phyloP scores from a whole-genome alignment of 2,888 invertebrate species.

The Leptopilina drosophilae region DNA sequence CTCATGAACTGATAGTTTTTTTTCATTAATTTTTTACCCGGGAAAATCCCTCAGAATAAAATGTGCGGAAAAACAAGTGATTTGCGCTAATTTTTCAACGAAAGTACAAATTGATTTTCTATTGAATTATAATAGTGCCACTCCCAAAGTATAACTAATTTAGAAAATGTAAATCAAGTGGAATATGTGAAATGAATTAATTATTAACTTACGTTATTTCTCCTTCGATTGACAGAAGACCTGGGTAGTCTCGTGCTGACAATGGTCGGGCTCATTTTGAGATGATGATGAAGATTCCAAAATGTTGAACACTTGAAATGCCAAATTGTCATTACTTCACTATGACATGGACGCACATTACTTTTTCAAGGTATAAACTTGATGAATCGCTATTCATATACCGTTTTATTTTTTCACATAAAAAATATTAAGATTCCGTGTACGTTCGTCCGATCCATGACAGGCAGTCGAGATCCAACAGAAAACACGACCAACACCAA shows the following conservation, averaged over 20 bases:
- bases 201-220: constrained; percentile 65
- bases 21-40: not conserved
- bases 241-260: constrained; percentile 61
- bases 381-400: constrained; percentile 47
- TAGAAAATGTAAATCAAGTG: not conserved
- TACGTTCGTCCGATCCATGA: constrained; percentile 73
- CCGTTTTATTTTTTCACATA: constrained; percentile 60
- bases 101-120: not conserved
- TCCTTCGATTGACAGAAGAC: constrained; percentile 66
- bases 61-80: not conserved
- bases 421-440: constrained; percentile 66
- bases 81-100: not conserved
- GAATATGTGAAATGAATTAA: not conserved
- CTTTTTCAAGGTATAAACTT: constrained; percentile 47
- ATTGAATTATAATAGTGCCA: not conserved
- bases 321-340: constrained; percentile 55
- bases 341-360: constrained; percentile 52
- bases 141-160: not conserved
- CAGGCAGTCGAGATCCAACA: constrained; percentile 69
- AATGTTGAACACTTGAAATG: constrained; percentile 38
- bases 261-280: constrained; percentile 62
- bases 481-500: constrained; percentile 25
- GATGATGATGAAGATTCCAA: constrained; percentile 42
- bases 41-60: not conserved
- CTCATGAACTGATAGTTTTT: not conserved